Evolutionary conservation across 2,888 invertebrate species (phyloP).

Genomic region (Drosophila helvetica): DNA sequence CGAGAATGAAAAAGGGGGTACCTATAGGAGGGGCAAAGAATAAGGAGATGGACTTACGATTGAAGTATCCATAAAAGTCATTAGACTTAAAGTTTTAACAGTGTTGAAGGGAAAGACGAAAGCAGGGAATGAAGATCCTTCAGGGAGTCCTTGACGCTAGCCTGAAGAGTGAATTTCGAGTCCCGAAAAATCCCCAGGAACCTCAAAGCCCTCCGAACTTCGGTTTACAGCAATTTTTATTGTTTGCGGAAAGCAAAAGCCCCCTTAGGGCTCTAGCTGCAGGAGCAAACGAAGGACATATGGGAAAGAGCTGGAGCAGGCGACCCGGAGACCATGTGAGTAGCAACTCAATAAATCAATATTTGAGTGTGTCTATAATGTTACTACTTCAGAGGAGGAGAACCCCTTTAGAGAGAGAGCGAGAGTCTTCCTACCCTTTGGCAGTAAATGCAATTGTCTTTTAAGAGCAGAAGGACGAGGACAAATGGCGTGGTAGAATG

Average conservation of each 20-base stretch:
- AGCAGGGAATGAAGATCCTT: constrained; percentile 37
- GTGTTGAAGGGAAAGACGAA: constrained; percentile 16
- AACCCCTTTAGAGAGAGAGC: not conserved
- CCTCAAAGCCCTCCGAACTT: constrained; percentile 12
- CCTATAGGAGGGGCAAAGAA: not conserved
- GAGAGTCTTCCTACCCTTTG: not conserved
- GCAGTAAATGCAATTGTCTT: constrained; percentile 65
- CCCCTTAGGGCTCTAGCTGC: constrained; percentile 6
- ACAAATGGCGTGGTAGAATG: constrained; percentile 21
- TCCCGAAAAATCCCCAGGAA: constrained; percentile 29
- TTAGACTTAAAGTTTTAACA: constrained; percentile 62
- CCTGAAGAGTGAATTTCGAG: constrained; percentile 41
- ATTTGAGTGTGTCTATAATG: constrained; percentile 54
- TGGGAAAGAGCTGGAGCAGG: constrained; percentile 30
- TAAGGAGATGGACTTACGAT: constrained; percentile 17
- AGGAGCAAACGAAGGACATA: constrained; percentile 33
- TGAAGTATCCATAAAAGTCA: constrained; percentile 66
- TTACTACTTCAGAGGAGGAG: not conserved
- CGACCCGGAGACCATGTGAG: not conserved
- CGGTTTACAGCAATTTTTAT: constrained; percentile 38
- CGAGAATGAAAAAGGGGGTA: too few species aligned
- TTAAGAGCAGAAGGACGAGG: constrained; percentile 29
- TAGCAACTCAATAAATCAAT: constrained; percentile 72
- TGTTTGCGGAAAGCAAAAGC: constrained; percentile 36
- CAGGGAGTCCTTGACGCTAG: constrained; percentile 56